These are phyloP conservation scores for Rhizoglyphus robini DNA, from an alignment of 1,140 invertebrate genomes.

Conservation along the genomic window DNA sequence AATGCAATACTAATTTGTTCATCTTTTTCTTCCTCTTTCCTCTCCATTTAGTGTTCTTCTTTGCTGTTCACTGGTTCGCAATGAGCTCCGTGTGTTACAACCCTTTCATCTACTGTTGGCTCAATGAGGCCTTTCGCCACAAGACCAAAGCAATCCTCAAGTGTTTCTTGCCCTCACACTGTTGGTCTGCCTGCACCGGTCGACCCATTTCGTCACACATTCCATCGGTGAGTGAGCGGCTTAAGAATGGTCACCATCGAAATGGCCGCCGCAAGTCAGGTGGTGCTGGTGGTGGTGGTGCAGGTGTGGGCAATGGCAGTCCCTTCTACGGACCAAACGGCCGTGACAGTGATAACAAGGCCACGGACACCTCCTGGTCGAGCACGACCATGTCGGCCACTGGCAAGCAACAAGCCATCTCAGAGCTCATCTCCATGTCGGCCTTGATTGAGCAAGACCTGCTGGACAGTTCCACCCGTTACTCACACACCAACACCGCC, in stretches of 20 bases:
- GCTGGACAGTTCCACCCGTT: constrained; percentile 40
- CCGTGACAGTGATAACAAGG: background rate
- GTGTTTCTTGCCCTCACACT: no score
- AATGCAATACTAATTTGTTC: background rate
- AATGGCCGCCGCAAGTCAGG: no score
- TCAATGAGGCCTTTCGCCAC: constrained; percentile 95
- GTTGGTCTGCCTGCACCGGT: no score
- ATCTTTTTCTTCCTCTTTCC: background rate
- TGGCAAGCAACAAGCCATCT: constrained; percentile 7
- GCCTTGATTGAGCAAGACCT: background rate
- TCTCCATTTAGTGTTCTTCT: constrained; percentile 1
- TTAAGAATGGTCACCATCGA: no score
- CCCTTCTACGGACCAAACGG: no score
- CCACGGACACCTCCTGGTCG: background rate
- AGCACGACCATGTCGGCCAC: background rate
- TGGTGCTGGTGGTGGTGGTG: no score
- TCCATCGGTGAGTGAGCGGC: no score
- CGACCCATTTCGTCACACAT: no score
- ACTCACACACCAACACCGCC: constrained; percentile 42
- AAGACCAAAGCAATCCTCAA: constrained; percentile 64
- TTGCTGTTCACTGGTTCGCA: constrained; percentile 43
- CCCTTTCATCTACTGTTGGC: constrained; percentile 90
- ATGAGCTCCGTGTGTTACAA: constrained; percentile 89
- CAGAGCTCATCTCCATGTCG: constrained; percentile 6
- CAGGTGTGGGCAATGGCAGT: no score